Percentiles rank a stretch among this genome's conserved stretches.
phyloP scores from a whole-genome alignment of 2,797 vertebrate genomes.

The Gallinago solitaria region DNA sequence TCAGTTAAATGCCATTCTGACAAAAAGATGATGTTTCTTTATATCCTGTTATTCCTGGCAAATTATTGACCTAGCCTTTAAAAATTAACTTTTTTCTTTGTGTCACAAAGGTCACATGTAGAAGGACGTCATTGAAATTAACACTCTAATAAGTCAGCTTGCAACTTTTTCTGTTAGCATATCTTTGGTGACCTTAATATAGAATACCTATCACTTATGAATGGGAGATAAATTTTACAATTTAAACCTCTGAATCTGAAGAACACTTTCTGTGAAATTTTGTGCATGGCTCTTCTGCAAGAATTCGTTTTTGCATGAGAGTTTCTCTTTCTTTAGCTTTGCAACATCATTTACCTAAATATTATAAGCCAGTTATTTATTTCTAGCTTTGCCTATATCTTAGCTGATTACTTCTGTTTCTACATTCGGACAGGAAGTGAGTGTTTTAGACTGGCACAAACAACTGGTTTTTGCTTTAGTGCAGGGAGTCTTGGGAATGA shows the following conservation, averaged over 20 bases:
- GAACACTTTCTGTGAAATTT: neutral
- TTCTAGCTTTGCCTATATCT: neutral
- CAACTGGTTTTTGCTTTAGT: neutral
- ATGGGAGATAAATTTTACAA: neutral
- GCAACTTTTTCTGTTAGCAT: neutral
- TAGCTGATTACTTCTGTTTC: neutral
- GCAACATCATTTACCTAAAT: neutral
- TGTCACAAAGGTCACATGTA: neutral
- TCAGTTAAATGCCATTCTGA: slow-evolving; percentile 29
- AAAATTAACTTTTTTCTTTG: neutral
- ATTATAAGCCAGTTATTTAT: neutral
- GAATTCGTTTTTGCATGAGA: neutral
- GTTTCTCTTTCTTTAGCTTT: neutral
- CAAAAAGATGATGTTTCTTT: neutral
- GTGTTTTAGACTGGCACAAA: neutral
- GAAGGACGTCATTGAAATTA: neutral
- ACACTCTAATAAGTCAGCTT: neutral
- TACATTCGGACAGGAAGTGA: neutral
- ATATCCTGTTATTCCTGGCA: neutral
- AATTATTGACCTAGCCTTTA: neutral
- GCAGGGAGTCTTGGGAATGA: neutral
- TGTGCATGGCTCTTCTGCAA: neutral
- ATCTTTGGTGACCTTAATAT: neutral
- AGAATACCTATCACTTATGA: neutral
- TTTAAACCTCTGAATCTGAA: neutral